Base-by-base conservation (phyloP, 2,888 invertebrate species). In the Oeneis ivallda region DNA sequence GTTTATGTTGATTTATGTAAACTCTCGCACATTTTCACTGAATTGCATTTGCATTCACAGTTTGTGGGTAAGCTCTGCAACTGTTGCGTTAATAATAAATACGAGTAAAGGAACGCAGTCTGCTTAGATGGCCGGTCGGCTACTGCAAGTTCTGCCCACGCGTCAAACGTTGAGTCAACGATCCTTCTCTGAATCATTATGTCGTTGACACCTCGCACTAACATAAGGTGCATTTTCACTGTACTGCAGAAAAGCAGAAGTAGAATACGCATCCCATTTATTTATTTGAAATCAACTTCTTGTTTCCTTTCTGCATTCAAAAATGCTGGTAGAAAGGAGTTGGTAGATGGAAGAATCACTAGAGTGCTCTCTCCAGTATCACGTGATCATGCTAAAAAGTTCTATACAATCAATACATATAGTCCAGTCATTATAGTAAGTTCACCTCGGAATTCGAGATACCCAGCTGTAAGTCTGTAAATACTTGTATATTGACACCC, bases 41-140 rank as follows among this genome's bases (percentile, higher is more conserved):
- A 71, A 72, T 76, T 67, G 64, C 65, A 71, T 75, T 71, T 64
- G 59, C 66, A 70, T 70, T 72, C 74, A 65, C 59, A 71, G 59
- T 66, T 47, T 43, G 54, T 45, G 56, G 50, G 62, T 71, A 67
- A 67, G 72, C 64, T 69, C 71, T 75, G 75, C 73, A 72, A 70
- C 67, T 63, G 73, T 76, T 76, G 74, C 68, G 76, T 81, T 80
- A 74, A 71, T 74, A 78, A 76, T 47, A 47, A 17, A 41, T 41
- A 41, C 41, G 41, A 41, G 45, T 8, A 74, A 75, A 76, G 71
- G 74, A 73, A 59, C 43, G 62, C 70, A 65, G 66, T 73, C 74
- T 61, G 64, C 43, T 63, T 52, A 59, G 62, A 65, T 64, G 58
- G 64, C 68, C 64, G 65, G 66, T 49, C 60, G 26, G 49, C 61